Percentiles rank a stretch among this genome's conserved stretches.
These are phyloP conservation scores for Catharus minimus DNA, from an alignment of 2,113 vertebrate species.

Conservation along the genomic window DNA sequence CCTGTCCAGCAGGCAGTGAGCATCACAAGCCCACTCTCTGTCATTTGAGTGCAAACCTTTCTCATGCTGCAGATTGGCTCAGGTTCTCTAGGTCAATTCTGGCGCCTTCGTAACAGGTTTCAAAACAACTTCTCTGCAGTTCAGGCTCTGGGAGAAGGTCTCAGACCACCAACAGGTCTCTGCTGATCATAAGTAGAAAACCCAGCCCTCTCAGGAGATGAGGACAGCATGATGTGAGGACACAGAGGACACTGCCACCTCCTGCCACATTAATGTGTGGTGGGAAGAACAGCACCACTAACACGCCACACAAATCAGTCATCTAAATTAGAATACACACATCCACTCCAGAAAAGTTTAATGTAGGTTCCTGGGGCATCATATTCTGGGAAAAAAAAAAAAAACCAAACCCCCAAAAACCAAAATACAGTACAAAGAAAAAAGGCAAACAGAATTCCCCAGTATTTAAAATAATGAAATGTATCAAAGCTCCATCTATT, in stretches of 20 bases:
- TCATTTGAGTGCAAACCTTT: background rate
- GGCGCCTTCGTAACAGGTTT: background rate
- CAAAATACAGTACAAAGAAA: background rate
- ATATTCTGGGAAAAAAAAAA: background rate
- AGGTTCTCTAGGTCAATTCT: background rate
- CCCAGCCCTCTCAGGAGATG: background rate
- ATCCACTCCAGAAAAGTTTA: slow-evolving; percentile 29
- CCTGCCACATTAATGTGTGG: background rate
- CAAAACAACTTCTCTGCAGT: background rate
- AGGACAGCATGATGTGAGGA: background rate
- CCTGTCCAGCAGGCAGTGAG: background rate
- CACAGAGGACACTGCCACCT: background rate
- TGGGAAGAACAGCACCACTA: background rate
- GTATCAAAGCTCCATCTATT: background rate
- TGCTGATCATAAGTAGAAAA: background rate
- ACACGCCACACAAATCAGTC: fast-evolving
- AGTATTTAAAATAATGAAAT: background rate
- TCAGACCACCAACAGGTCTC: background rate
- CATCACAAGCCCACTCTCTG: background rate
- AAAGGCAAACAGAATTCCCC: background rate
- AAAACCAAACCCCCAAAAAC: too few species aligned
- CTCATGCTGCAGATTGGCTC: background rate
- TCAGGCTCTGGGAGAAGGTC: background rate
- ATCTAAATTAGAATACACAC: background rate
- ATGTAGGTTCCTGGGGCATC: background rate